Evolutionary conservation across 2,888 invertebrate genomes (phyloP), one percentile per base, ranked within the genome.

Genomic region (Erannis defoliaria): DNA sequence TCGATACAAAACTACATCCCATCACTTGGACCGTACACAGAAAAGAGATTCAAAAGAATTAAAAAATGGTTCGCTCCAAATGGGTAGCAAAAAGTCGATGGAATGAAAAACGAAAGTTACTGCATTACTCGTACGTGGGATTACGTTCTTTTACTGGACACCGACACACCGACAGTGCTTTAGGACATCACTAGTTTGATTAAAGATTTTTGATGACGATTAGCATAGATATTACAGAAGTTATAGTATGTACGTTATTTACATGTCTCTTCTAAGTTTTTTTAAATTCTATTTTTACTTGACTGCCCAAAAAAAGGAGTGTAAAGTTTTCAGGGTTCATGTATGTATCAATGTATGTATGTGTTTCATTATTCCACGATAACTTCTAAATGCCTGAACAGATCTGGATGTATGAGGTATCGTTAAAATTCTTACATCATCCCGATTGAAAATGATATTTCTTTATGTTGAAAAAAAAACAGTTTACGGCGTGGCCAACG

Each of bases 51-150:
- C 78, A 85, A 84, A 86, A 85, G 84, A 86, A 85, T 86, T 83
- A 84, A 86, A 86, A 86, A 86, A 78, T 77, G 74, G 74, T 73
- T 70, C 75, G 61, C 71, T 74, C 78, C 78, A 82, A 85, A 86
- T 86, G 85, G 85, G 81, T 78, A 78, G 81, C 76, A 84, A 85
- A 85, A 85, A 84, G 81, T 72, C 74, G 67, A 74, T 63, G 60
- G 57, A 53, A 63, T 40, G 50, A 53, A 64, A 64, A 64, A 60
- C 49, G 60, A 64, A 54, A 40, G 60, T 51, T 29, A 12, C 55
- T 3, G 1, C 14, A n/a, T 43, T 67, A 62, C 46, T 71, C 65
- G 31, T 46, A 19, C 70, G 68, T 66, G 62, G 67, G 67, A 80
- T 81, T 80, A 71, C 62, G 35, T 46, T 40, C 55, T 78, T 69